phyloP scores from a whole-genome alignment of 2,888 invertebrate genomes.

The Orthosia gracilis region DNA sequence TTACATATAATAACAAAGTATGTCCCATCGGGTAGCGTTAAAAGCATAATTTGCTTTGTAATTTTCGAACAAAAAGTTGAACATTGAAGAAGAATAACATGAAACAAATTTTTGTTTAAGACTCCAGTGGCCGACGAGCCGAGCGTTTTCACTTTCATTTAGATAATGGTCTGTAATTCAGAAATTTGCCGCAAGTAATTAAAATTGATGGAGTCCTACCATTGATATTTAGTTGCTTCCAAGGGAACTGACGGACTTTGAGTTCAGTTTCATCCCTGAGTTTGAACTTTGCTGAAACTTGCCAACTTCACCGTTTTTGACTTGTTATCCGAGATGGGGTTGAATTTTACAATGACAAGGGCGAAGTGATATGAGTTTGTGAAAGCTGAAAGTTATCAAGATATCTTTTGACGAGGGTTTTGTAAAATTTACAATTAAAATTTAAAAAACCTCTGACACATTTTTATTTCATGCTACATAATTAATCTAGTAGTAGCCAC shows the following conservation, averaged over 20 bases:
- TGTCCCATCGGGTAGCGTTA: constrained; percentile 60
- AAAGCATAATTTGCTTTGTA: constrained; percentile 67
- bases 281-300: constrained; percentile 51
- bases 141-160: constrained; percentile 78
- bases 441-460: no score
- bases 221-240: constrained; percentile 75
- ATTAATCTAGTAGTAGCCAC: no score
- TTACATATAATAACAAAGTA: constrained; percentile 58
- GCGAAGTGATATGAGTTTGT: constrained; percentile 56
- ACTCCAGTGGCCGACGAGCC: constrained; percentile 41
- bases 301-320: constrained; percentile 53
- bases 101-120: constrained; percentile 66
- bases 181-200: constrained; percentile 81
- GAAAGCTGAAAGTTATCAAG: constrained; percentile 48
- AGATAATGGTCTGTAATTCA: constrained; percentile 81
- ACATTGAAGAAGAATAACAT: constrained; percentile 58
- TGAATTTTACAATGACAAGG: constrained; percentile 51
- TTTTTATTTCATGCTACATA: no score
- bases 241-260: constrained; percentile 52
- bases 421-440: constrained; percentile 43
- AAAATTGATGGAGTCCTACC: constrained; percentile 79
- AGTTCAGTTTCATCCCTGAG: constrained; percentile 51
- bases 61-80: constrained; percentile 64
- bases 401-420: constrained; percentile 50
- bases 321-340: constrained; percentile 56